Evolutionary conservation across 2,797 vertebrate species (phyloP), one percentile per base, ranked within the genome.

Genomic region (Babyrousa celebensis): DNA sequence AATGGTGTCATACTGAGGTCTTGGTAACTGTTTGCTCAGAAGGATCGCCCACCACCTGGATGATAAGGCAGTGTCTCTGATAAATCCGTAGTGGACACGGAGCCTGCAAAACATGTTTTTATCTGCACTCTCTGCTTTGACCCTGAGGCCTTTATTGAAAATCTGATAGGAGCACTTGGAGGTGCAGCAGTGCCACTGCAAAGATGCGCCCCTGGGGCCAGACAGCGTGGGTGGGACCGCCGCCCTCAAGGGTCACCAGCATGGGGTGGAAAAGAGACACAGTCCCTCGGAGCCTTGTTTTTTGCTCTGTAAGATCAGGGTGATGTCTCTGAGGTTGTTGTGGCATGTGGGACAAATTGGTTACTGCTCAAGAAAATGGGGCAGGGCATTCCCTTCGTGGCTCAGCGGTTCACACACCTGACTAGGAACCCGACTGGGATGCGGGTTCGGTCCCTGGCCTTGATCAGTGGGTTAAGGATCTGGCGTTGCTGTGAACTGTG

Each of bases 201-300:
- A 21, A 79, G 27, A n/a, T 0, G 0, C 21, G 7, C 23, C 3
- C 58, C 23, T 29, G 32, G 67, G n/a, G n/a, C 83, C 65, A 12
- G 8, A 60, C 3, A 48, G 9, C 2, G 8, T 16, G 17, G 62
- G 12, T 1, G 32, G 40, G 56, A 12, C 23, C 17, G n/a, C 54
- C 62, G 9, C 17, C 18, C 12, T 93, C 20, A 17, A 5, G 6
- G 8, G n/a, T 27, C 77, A 63, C 85, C 16, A 3, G 60, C 12
- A 12, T n/a, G 12, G 36, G 36, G 71, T 14, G 71, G 23, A 21
- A 16, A 8, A 6, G 5, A 18, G 21, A 14, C 10, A 20, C 0
- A 0, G 11, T 7, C 0, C 11, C 58, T 27, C 0, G 0, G 48
- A 62, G 29, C 1, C 60, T 65, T 12, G 52, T 12, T 10, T 75